Evolutionary conservation across 2,797 vertebrate species (phyloP).

Genomic region (Amazona ochrocephala): DNA sequence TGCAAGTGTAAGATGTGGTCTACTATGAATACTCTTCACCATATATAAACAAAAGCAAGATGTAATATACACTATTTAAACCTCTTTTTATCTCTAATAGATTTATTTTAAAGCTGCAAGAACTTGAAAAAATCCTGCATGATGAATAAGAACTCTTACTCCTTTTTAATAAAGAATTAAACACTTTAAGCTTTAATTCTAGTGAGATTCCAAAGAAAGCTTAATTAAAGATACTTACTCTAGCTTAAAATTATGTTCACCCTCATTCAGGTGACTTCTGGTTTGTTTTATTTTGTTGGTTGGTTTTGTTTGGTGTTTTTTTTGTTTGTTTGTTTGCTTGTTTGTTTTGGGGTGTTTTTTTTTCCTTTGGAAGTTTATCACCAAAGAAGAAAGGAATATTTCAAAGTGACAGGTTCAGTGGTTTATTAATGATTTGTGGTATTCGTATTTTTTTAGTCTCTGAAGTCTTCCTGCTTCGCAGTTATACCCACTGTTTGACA

Average conservation of each 20-base stretch:
- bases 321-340: not conserved
- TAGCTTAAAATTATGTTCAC: slow-evolving; percentile 53
- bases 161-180: slow-evolving; percentile 76
- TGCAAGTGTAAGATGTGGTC: slow-evolving; percentile 71
- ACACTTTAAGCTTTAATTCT: slow-evolving; percentile 56
- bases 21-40: slow-evolving; percentile 76
- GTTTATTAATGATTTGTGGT: not conserved
- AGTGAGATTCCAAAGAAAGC: slow-evolving; percentile 46
- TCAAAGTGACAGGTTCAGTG: not conserved
- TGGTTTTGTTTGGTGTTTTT: not conserved
- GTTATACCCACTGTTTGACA: not conserved
- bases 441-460: not conserved
- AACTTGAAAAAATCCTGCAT: slow-evolving; percentile 66
- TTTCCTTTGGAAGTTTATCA: not conserved
- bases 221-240: slow-evolving; percentile 70
- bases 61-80: slow-evolving; percentile 76
- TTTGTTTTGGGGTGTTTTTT: not conserved
- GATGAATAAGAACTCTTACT: slow-evolving; percentile 65
- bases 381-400: not conserved
- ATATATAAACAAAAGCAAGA: slow-evolving; percentile 79
- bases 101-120: slow-evolving; percentile 73
- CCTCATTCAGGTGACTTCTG: not conserved
- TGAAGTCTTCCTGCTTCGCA: not conserved
- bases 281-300: not conserved
- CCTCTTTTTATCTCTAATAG: slow-evolving; percentile 79